Percentiles rank a stretch among this genome's conserved stretches.
phyloP scores from a whole-genome alignment of 1,140 invertebrate species.

The Paracyclopina nana region DNA sequence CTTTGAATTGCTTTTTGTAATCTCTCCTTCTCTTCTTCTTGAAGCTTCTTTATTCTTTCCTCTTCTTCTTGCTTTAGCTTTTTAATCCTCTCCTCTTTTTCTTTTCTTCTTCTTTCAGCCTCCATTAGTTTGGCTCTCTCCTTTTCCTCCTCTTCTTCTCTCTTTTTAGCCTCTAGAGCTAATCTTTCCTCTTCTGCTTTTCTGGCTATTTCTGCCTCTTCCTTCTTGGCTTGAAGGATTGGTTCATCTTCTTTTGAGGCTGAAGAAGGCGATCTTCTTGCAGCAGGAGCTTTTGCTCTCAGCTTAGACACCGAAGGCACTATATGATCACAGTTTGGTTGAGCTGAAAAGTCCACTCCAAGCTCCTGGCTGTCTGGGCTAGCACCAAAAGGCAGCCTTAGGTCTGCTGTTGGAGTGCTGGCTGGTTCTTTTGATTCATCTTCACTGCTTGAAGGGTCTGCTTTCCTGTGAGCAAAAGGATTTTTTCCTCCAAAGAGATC shows the following conservation, averaged over 20 bases:
- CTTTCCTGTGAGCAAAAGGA: not conserved
- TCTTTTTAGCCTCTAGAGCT: not conserved
- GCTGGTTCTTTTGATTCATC: not conserved
- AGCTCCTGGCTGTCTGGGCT: not conserved
- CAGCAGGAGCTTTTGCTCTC: not conserved
- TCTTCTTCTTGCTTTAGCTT: not conserved
- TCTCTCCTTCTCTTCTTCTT: not conserved
- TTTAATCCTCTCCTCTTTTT: not conserved
- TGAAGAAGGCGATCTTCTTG: not conserved
- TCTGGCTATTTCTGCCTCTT: not conserved
- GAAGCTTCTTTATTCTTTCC: not conserved
- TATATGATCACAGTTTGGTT: not conserved
- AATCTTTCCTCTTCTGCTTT: not conserved
- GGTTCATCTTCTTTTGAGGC: not conserved
- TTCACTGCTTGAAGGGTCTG: not conserved
- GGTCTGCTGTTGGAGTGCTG: not conserved
- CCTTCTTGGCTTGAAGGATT: not conserved
- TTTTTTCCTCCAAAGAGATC: not conserved
- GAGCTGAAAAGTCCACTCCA: not conserved
- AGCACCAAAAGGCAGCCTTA: not conserved
- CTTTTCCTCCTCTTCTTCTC: not conserved
- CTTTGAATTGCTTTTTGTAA: not conserved
- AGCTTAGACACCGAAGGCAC: not conserved
- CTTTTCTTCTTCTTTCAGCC: not conserved
- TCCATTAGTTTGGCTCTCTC: not conserved